Base-by-base conservation (phyloP, 2,888 invertebrate species). In the Petrolisthes manimaculis region DNA sequence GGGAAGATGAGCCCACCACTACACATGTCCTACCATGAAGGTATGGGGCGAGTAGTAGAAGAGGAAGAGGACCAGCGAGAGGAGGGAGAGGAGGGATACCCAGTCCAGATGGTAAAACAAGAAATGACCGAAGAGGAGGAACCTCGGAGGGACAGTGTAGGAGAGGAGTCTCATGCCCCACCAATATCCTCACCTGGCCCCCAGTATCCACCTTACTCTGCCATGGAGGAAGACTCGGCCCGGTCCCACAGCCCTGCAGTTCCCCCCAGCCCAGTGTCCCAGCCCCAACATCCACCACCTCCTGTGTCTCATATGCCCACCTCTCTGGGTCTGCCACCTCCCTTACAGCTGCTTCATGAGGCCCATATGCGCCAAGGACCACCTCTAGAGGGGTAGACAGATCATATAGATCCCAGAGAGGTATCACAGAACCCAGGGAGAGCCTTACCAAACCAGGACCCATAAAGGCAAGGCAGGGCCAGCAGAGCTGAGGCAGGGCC, bases 311-410 rank as follows among this genome's bases (percentile, higher is more conserved):
- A 88, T 37, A 79, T 86, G 80, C 90, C 83, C 18, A 83, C 88
- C 85, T 79, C 75, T 51, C 24, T 87, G 54, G 86, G 88, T 14
- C 87, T 86, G 14, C 86, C 91, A 51, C 88, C 89, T n/a, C 85
- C 89, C 18, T 79, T 89, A 21, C 91, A 91, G 79, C 83, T 91
- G 51, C 78, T 91, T 21, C 91, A 90, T 71, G 91, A 91, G 24
- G 89, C 91, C 51, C 91, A 91, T 69, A 80, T 91, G 86, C 89
- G 91, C 21, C 88, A 88, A 67, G 87, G 88, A 55, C 88, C 91
- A 53, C 89, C 91, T 79, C 80, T 91, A 86, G 89, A 91, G 79
- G 89, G 91, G 69, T 91, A 88, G 88, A 84, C 80, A 83, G 69
- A 67, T 81, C 80, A 51, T 51, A 69, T 12, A 67, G 18, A 54